Evolutionary conservation across 1,140 invertebrate genomes (phyloP).

Genomic region (Trichoplusia ni): DNA sequence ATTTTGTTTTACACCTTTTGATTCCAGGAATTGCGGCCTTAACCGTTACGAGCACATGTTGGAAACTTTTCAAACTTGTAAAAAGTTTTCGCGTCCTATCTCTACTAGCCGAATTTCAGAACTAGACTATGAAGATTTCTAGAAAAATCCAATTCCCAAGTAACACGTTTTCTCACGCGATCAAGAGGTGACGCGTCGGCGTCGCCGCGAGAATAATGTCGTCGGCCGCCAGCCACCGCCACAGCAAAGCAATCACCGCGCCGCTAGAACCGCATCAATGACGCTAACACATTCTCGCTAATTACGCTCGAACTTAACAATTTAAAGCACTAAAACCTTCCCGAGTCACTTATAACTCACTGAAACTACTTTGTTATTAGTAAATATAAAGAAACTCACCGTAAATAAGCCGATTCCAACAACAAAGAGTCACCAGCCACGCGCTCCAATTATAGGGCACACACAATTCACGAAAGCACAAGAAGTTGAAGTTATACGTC

Average conservation of each 20-base stretch:
- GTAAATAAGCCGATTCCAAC: slow-evolving; percentile 76
- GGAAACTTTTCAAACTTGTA: slow-evolving; percentile 10
- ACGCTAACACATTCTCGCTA: slow-evolving; percentile 60
- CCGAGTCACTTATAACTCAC: slow-evolving; percentile 3
- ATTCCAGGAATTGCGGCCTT: slow-evolving; percentile 9
- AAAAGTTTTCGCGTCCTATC: background rate
- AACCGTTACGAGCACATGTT: slow-evolving; percentile 31
- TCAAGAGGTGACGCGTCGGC: slow-evolving; percentile 62
- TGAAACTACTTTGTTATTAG: slow-evolving; percentile 32
- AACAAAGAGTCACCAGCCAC: slow-evolving; percentile 80
- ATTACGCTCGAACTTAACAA: slow-evolving; percentile 34
- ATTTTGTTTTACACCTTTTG: no score
- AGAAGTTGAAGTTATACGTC: slow-evolving; percentile 60
- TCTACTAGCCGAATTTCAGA: slow-evolving; percentile 1
- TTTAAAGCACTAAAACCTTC: slow-evolving; percentile 32
- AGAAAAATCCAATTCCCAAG: slow-evolving; percentile 51
- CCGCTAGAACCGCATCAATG: slow-evolving; percentile 54
- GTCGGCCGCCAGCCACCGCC: slow-evolving; percentile 57
- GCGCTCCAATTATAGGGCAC: slow-evolving; percentile 79
- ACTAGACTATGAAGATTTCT: slow-evolving; percentile 43
- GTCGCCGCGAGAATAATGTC: slow-evolving; percentile 58
- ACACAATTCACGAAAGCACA: slow-evolving; percentile 78
- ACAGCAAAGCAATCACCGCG: slow-evolving; percentile 58
- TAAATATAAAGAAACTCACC: slow-evolving; percentile 66
- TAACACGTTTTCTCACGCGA: slow-evolving; percentile 49